Conservation (phyloP, 2,113 vertebrate species). For the Chascanopsetta lugubris region DNA sequence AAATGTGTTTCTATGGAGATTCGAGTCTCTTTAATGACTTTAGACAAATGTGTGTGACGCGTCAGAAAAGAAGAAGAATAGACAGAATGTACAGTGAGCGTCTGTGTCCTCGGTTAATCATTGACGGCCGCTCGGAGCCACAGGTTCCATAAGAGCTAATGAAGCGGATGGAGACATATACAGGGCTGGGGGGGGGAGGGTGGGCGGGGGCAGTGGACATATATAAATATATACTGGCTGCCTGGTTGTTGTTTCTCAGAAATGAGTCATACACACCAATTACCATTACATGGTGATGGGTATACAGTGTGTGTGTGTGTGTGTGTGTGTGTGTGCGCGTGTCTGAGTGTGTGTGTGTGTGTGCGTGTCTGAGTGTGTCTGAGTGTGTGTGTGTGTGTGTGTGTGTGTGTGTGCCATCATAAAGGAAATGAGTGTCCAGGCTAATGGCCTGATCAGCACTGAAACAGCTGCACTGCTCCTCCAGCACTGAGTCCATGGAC, state of each 20-base stretch:
- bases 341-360: slow-evolving; percentile 24
- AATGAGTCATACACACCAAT: background rate
- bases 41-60: slow-evolving; percentile 12
- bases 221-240: background rate
- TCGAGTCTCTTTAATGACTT: too few relatives aligned
- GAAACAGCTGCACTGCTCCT: background rate
- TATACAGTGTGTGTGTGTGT: slow-evolving; percentile 66
- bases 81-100: too few relatives aligned
- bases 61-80: too few relatives aligned
- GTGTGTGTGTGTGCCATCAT: slow-evolving; percentile 30
- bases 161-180: background rate
- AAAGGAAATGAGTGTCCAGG: slow-evolving; percentile 35
- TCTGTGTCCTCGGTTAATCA: slow-evolving; percentile 51
- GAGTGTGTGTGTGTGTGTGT: slow-evolving; percentile 19
- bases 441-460: slow-evolving; percentile 29
- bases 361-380: slow-evolving; percentile 23
- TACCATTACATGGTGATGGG: background rate
- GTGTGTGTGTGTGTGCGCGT: too few relatives aligned
- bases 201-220: too few relatives aligned
- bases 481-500: background rate
- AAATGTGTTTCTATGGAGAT: too few relatives aligned
- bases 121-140: slow-evolving; percentile 27
- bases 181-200: too few relatives aligned
- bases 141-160: slow-evolving; percentile 22
- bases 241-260: slow-evolving; percentile 17